Evolutionary conservation across 2,888 invertebrate genomes (phyloP), one percentile per base, ranked within the genome.

Genomic region (Eulithis testata): DNA sequence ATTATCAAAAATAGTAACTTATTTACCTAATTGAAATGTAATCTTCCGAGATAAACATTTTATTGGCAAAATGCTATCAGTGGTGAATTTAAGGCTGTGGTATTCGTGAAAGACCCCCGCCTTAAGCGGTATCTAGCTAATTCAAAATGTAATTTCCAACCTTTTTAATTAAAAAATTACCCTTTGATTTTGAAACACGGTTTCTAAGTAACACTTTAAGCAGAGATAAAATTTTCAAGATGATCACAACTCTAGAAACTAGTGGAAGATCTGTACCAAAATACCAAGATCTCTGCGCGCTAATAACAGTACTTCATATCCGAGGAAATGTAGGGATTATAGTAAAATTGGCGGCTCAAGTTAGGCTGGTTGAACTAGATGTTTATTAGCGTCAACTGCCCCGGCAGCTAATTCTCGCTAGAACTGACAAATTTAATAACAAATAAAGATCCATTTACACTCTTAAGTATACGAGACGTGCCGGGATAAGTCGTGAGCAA

Each of bases 341-440:
- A 64, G 70, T 61, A 49, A 63, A 60, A 73, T 71, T 72, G 65
- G 68, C 40, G 63, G 76, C 71, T 73, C 81, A 74, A 70, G 56
- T 63, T 51, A 58, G 36, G 45, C 65, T 80, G 82, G 86, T 76
- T 73, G 66, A 73, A 71, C 72, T 69, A 76, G 73, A 81, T 84
- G 85, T 86, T 85, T 87, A 85, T 87, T 87, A 88, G 78, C 79
- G 87, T 87, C 86, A 84, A 84, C 81, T 80, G 74, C 73, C 72
- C 68, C 76, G 82, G 82, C 82, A 77, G 81, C 81, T 89, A 87
- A 89, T 87, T 88, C 79, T 81, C 77, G 76, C 76, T 68, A 74
- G 78, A 82, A 87, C 82, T 82, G 88, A 85, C 87, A 86, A 89
- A 89, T 86, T 86, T 84, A 87, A 86, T 86, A 85, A 83, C 77